Base-by-base conservation (phyloP, 2,797 vertebrate genomes). In the Ctenopoma kingsleyae region DNA sequence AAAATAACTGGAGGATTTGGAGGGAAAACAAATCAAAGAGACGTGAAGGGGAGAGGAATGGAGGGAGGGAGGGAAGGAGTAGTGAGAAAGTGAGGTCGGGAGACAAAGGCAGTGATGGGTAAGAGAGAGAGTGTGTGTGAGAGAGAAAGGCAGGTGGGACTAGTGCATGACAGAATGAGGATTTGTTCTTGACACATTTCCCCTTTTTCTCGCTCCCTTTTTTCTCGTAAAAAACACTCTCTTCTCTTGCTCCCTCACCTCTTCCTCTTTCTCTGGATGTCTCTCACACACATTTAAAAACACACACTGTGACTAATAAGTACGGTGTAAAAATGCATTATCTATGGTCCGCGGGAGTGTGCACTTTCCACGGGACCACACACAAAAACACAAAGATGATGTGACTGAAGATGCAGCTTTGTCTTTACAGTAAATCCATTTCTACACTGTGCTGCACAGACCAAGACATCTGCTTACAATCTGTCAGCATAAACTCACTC, bases 21-120 rank as follows among this genome's bases (percentile, higher is more conserved):
- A 86, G 81, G 80, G 79, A 88, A 88, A 92, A 91, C 89, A 93
- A 93, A 91, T 91, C 89, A 92, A 91, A 93, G 87, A 89, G 89
- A 92, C 71, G 60, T 72, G 81, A 80, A 76, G 71, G 77, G 65
- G 74, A 38, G 64, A 71, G 38, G 25, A 41, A 66, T 11, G 53
- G 69, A 64, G 51, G 43, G 71, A 64, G 67, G 57, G 71, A 65
- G 50, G 60, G 65, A 65, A 48, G 49, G 51, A 70, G 67, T 16
- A 47, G 59, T 25, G 17, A 54, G 44, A 70, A 63, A 62, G 62
- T 49, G 78, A 67, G 71, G 70, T 27, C 51, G 74, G 79, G 84
- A 89, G 77, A 85, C 67, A 76, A 76, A 80, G 55, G 52, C 43
- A 50, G 51, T 51, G 17, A 72, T 59, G 40, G 58, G 17, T 32